phyloP scores from a whole-genome alignment of 2,113 vertebrate genomes.

The Pithys albifrons region DNA sequence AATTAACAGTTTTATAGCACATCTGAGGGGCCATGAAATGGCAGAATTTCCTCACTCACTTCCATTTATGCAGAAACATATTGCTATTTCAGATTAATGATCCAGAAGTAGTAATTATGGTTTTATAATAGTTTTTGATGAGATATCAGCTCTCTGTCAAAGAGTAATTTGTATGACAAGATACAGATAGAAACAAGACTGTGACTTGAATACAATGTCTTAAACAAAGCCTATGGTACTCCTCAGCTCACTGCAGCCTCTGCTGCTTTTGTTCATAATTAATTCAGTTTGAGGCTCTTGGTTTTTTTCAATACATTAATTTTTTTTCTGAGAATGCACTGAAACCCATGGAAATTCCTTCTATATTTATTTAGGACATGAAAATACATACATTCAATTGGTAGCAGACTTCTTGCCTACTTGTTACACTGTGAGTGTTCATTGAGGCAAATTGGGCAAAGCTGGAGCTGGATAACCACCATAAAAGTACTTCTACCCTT shows the following conservation, averaged over 20 bases:
- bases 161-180: slow-evolving; percentile 17
- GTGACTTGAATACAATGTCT: neutral
- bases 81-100: slow-evolving; percentile 33
- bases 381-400: neutral
- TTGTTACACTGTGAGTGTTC: neutral
- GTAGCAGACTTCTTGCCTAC: neutral
- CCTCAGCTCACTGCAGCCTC: neutral
- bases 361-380: neutral
- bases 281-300: neutral
- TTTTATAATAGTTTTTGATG: slow-evolving; percentile 1
- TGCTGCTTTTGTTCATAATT: neutral
- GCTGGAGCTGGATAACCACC: neutral
- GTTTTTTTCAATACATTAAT: neutral
- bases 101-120: slow-evolving; percentile 18
- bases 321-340: neutral
- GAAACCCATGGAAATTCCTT: neutral
- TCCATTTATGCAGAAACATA: slow-evolving; percentile 8
- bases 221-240: neutral
- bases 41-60: neutral
- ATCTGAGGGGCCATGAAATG: neutral
- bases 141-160: neutral
- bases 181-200: neutral
- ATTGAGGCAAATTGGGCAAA: neutral
- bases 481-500: neutral
- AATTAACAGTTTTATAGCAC: neutral